Base-by-base conservation (phyloP, 2,888 invertebrate genomes). In the Gnatocerus cornutus region DNA sequence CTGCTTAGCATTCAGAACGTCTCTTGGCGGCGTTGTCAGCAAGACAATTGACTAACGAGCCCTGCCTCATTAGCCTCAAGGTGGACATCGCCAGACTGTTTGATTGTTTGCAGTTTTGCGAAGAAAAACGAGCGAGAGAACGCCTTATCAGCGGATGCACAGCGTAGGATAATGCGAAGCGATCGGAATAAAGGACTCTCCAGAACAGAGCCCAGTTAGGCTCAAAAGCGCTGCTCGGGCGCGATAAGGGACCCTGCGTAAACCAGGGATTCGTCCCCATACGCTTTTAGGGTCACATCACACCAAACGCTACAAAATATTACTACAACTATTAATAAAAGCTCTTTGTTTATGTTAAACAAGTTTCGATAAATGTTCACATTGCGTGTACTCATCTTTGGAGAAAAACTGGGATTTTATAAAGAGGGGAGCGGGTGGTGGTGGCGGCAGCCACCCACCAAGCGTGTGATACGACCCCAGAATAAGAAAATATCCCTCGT, bases 121-220 rank as follows among this genome's bases (percentile, higher is more conserved):
- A 64, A 52, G 53, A 43, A 53, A 33, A 48, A 58, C 30, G 53
- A 50, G 10, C 21, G 13, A 29, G 29, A 33, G 37, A 52, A 46
- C 30, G 41, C 72, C 69, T 78, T 78, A 76, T 76, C 78, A 78
- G 76, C 71, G 74, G 74, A 77, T 79, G 77, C 79, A 79, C 80
- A 81, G 79, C 76, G 77, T 81, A 82, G 82, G 82, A 83, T 82
- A 82, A 82, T 83, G 79, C 81, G 77, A 76, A 78, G 80, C 79
- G 82, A 81, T 81, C 79, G 79, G 81, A 81, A 81, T 81, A 80
- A 82, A 82, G 77, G 81, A 79, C 76, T 78, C 76, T 76, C 71
- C 73, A 75, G 75, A 73, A 73, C 71, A 68, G 73, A 77, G 78
- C 77, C 77, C 76, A 77, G 79, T 81, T 81, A 80, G 81, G 79